Evolutionary conservation across 2,797 vertebrate species (phyloP).

Genomic region (Sciurus vulgaris): DNA sequence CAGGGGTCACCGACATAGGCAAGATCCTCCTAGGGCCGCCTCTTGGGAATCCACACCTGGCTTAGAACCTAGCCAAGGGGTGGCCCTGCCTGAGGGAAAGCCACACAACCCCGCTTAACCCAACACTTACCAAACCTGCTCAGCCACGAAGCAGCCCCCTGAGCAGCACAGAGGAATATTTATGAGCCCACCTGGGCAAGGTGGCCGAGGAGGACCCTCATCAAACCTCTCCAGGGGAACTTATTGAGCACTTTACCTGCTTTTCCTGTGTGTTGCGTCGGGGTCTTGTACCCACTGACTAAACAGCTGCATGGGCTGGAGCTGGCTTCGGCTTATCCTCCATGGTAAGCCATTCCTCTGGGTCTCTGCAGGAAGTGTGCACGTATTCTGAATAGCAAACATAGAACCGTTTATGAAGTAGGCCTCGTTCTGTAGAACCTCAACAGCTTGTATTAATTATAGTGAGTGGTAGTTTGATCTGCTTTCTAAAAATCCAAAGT

Average conservation of each 20-base stretch:
- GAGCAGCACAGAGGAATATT: not conserved
- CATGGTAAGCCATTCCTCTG: too few species aligned
- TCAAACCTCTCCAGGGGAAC: accelerated
- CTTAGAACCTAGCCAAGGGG: not conserved
- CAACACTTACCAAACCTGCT: accelerated
- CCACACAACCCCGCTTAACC: not conserved
- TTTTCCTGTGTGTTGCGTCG: accelerated
- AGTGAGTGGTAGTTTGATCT: not conserved
- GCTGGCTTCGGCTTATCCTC: not conserved
- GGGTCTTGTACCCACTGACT: not conserved
- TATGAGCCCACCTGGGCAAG: accelerated
- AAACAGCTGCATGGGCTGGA: accelerated
- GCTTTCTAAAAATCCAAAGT: not conserved
- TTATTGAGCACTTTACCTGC: accelerated
- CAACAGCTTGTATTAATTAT: not conserved
- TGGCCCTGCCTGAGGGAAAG: not conserved
- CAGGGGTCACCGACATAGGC: not conserved
- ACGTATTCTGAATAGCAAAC: not conserved
- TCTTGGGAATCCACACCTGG: not conserved
- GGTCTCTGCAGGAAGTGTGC: not conserved
- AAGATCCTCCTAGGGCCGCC: accelerated
- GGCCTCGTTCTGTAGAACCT: not conserved
- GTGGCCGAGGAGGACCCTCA: not conserved
- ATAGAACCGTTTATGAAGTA: not conserved
- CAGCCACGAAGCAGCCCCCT: too few species aligned